Base-by-base conservation (phyloP, 2,888 invertebrate genomes). In the Xestoiulus laeticollis region DNA sequence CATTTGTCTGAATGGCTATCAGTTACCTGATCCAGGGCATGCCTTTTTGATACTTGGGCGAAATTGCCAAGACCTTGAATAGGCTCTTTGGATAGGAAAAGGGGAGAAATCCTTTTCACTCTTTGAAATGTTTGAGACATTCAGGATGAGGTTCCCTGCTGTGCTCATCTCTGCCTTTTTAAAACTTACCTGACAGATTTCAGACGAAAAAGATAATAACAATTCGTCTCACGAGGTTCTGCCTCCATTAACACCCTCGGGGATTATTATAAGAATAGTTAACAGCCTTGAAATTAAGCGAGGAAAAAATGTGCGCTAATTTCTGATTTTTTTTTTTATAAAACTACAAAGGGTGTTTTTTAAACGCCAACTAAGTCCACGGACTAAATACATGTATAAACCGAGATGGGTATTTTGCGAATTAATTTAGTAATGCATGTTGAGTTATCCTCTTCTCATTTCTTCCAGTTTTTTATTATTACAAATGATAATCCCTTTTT, bases 101-200 rank as follows among this genome's bases (percentile, higher is more conserved):
- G n/a, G n/a, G 22, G 68, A 26, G 68, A 26, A 68, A 68, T 78
- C 78, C 78, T 78, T 78, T 78, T 30, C 30, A 30, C 78, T 30
- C 78, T 78, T 30, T 78, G 78, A 78, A 78, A 78, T 78, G 78
- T 78, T 78, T 26, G 78, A 78, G 78, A 78, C 78, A 85, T 43
- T 38, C 43, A 85, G 85, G 85, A 85, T 85, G 85, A 43, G 85
- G 85, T 44, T 43, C 85, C 85, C 85, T 19, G 44, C 85, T 85
- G 85, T 22, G 85, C 22, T 38, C 44, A 38, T 85, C 38, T 85
- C 38, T 85, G 22, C 26, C 85, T 85, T 85, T 84, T 83, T 1
- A 85, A 85, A 85, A 44, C 85, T 85, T 44, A 85, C 85, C 85
- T 85, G 85, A 85, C 85, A 85, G 85, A 85, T 85, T 85, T 85